A percentile compares a stretch with the other conserved stretches of the same genome.
phyloP scores from a whole-genome alignment of 2,113 vertebrate genomes.

The Irena cyanogastra region DNA sequence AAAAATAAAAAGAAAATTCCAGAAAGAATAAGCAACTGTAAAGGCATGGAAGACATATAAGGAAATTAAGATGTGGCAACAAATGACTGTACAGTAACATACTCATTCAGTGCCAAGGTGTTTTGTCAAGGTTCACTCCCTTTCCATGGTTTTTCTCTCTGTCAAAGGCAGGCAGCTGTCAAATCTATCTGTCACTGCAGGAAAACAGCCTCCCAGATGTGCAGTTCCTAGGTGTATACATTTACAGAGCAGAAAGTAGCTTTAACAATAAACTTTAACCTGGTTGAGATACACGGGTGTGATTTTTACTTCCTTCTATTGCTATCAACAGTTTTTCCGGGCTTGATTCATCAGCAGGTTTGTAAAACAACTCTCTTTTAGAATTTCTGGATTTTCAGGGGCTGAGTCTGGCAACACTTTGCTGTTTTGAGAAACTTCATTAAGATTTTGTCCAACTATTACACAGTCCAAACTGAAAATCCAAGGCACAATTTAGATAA shows the following conservation, averaged over 20 bases:
- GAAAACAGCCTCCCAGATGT: background rate
- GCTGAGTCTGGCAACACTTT: background rate
- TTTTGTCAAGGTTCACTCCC: background rate
- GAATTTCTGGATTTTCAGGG: background rate
- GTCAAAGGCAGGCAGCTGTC: background rate
- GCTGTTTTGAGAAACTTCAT: background rate
- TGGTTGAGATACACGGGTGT: rapidly evolving
- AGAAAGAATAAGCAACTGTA: background rate
- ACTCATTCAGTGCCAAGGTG: background rate
- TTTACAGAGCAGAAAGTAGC: background rate
- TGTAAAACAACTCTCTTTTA: background rate
- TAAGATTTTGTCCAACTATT: background rate
- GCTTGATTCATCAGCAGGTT: background rate
- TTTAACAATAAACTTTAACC: background rate
- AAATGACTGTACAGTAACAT: background rate
- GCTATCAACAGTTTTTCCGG: background rate
- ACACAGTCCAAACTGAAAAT: background rate
- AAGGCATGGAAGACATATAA: background rate
- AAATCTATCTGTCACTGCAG: background rate
- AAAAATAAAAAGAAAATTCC: background rate
- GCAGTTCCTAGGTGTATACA: rapidly evolving
- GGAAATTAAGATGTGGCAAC: background rate
- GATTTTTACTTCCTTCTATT: background rate
- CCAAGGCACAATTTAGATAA: rapidly evolving
- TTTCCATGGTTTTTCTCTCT: background rate